Conservation (phyloP, 2,113 vertebrate species). For the Zosterops hypoxanthus region DNA sequence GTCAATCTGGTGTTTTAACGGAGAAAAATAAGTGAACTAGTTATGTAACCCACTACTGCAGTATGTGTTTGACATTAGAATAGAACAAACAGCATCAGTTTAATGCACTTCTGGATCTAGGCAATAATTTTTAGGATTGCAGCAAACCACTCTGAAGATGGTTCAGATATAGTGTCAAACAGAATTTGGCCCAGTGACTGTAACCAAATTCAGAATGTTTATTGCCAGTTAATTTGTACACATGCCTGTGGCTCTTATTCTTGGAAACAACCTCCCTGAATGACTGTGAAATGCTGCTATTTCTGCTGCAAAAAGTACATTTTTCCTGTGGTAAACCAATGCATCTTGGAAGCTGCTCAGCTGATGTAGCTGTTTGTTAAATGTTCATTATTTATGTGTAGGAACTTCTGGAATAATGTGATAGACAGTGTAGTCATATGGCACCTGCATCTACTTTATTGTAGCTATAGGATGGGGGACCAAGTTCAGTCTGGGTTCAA, state of each 20-base stretch:
- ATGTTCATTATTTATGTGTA: not conserved
- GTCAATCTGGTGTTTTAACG: not conserved
- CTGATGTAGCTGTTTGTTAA: not conserved
- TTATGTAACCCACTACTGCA: not conserved
- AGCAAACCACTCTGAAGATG: conserved; percentile 21
- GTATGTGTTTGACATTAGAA: not conserved
- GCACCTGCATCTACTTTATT: not conserved
- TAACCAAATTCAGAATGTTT: conserved; percentile 46
- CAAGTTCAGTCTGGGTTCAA: not conserved
- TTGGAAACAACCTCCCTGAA: conserved; percentile 16
- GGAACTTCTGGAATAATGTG: not conserved
- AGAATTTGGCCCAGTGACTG: not conserved
- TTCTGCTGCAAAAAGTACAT: conserved; percentile 27
- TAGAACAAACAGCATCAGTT: not conserved
- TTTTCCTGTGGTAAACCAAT: conserved; percentile 25
- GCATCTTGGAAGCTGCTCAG: not conserved
- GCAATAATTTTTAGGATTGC: not conserved
- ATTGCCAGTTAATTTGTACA: conserved; percentile 28
- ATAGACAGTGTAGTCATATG: not conserved
- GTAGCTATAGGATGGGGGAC: not conserved
- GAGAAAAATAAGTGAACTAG: not conserved
- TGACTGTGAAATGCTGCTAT: conserved; percentile 42
- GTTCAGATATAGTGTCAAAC: not conserved
- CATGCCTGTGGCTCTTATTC: conserved; percentile 58
- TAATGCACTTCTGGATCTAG: conserved; percentile 2